Conservation (phyloP, 2,113 vertebrate species). For the Chaetodon auriga region DNA sequence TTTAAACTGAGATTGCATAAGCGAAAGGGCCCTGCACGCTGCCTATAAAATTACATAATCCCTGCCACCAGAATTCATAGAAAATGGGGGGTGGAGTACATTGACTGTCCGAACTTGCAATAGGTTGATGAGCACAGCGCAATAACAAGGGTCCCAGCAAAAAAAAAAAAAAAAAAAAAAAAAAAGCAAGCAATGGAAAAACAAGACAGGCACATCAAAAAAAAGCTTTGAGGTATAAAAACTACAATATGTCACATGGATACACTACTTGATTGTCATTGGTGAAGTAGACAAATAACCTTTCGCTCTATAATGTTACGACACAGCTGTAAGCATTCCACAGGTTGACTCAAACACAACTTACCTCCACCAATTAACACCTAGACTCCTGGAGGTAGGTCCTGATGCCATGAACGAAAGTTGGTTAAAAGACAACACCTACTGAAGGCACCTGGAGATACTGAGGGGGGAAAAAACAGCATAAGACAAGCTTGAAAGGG, state of each 20-base stretch:
- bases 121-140: constrained; percentile 56
- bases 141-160: neutral
- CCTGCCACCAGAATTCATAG: constrained; percentile 29
- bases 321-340: constrained; percentile 35
- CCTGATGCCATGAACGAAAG: constrained; percentile 28
- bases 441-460: constrained; percentile 58
- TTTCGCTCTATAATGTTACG: neutral
- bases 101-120: constrained; percentile 54
- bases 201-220: neutral
- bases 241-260: neutral
- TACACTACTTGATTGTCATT: neutral
- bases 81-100: constrained; percentile 42
- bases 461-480: constrained; percentile 27
- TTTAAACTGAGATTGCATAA: constrained; percentile 81
- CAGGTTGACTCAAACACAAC: constrained; percentile 49
- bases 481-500: constrained; percentile 64
- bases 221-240: constrained; percentile 3
- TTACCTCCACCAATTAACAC: constrained; percentile 64
- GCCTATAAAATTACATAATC: constrained; percentile 71
- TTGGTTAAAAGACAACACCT: constrained; percentile 41
- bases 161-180: too few species aligned
- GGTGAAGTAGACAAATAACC: neutral
- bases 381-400: constrained; percentile 47
- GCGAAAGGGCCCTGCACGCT: constrained; percentile 48
- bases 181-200: neutral